phyloP scores from a whole-genome alignment of 2,797 vertebrate species.

The Gephyroberyx darwinii region DNA sequence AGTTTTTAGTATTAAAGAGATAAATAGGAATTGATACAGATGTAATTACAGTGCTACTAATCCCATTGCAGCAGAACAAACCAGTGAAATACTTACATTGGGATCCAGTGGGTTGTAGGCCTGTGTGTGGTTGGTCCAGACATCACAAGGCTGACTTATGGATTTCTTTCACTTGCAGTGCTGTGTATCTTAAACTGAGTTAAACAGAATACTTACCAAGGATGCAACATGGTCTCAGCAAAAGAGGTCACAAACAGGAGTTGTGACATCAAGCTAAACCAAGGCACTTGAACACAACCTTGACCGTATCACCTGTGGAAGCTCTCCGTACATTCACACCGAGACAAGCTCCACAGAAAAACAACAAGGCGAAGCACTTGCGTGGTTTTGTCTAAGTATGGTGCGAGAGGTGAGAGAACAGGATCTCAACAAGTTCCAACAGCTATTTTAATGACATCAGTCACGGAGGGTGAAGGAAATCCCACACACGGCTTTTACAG shows the following conservation, averaged over 20 bases:
- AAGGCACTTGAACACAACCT: neutral
- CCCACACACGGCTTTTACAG: neutral
- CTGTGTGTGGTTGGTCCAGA: too few species aligned
- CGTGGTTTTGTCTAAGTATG: too few species aligned
- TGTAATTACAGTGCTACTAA: too few species aligned
- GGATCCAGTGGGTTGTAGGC: too few species aligned
- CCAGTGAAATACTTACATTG: too few species aligned
- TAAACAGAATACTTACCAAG: neutral
- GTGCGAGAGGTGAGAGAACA: neutral
- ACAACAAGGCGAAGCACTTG: neutral
- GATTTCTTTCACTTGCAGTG: too few species aligned
- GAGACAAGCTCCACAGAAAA: neutral
- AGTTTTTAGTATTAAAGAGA: too few species aligned
- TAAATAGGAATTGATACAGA: too few species aligned
- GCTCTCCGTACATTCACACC: neutral
- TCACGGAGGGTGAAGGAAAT: neutral
- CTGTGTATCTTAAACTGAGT: too few species aligned
- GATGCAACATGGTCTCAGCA: conserved; percentile 36
- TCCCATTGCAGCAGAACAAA: too few species aligned
- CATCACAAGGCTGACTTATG: too few species aligned
- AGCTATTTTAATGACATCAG: neutral
- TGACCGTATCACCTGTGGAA: neutral
- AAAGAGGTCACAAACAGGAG: conserved; percentile 31
- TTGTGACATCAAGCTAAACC: conserved; percentile 30
- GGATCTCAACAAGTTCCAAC: conserved; percentile 6